Evolutionary conservation across 2,888 invertebrate species (phyloP).

Genomic region (Adelognathus sp.): DNA sequence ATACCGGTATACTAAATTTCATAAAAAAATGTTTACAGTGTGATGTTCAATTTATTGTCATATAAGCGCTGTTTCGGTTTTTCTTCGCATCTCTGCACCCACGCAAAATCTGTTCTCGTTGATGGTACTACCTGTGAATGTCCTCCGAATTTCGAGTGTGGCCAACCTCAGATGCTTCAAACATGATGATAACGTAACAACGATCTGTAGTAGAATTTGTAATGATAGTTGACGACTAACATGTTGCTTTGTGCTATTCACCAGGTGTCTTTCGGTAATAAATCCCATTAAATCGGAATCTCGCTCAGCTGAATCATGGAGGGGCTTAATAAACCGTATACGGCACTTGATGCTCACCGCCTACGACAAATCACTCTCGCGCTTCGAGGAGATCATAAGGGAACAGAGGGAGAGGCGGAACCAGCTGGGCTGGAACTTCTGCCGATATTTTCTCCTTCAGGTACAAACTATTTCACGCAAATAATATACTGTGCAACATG

Average conservation of each 20-base stretch:
- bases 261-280: slow-evolving; percentile 93
- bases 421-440: slow-evolving; percentile 96
- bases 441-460: slow-evolving; percentile 96
- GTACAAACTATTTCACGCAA: slow-evolving; percentile 80
- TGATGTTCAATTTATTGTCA: no score
- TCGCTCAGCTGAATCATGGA: slow-evolving; percentile 95
- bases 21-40: no score
- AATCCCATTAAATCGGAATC: slow-evolving; percentile 96
- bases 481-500: slow-evolving; percentile 3
- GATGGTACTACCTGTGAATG: no score
- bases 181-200: not conserved
- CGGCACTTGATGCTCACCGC: slow-evolving; percentile 92
- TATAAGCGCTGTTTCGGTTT: no score
- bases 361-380: slow-evolving; percentile 92
- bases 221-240: not conserved
- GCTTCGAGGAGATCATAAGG: slow-evolving; percentile 95
- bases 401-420: slow-evolving; percentile 95
- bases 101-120: no score
- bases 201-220: slow-evolving; percentile 25
- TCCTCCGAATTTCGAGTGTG: no score
- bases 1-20: no score
- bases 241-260: slow-evolving; percentile 68
- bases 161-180: slow-evolving; percentile 1
- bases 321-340: slow-evolving; percentile 91
- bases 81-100: no score